phyloP scores from a whole-genome alignment of 2,797 vertebrate species.

The Sebastes minor region DNA sequence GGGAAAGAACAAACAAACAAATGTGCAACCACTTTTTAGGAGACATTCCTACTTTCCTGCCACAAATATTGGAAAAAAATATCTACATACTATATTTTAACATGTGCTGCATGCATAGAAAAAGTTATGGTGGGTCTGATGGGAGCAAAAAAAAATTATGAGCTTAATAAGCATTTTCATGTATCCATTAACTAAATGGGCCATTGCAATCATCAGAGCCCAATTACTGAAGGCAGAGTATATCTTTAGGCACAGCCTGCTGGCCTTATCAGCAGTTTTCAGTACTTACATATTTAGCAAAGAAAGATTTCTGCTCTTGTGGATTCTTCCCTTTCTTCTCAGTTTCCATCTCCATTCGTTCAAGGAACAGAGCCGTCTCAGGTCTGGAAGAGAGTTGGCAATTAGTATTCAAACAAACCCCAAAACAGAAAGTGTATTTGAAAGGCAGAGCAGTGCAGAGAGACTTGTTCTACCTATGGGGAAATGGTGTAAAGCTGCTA shows the following conservation, averaged over 20 bases:
- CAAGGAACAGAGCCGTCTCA: constrained; percentile 89
- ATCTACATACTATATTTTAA: not conserved
- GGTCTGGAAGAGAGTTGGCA: constrained; percentile 77
- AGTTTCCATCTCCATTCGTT: constrained; percentile 89
- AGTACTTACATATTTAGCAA: constrained; percentile 93
- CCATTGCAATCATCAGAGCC: constrained; percentile 10
- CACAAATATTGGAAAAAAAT: not conserved
- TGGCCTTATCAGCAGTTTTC: constrained; percentile 1
- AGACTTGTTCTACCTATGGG: constrained; percentile 7
- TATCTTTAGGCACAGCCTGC: not conserved
- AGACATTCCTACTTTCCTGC: not conserved
- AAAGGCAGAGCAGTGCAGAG: not conserved
- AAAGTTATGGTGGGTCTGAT: not conserved
- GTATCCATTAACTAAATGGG: not conserved
- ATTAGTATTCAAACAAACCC: constrained; percentile 35
- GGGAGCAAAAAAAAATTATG: not conserved
- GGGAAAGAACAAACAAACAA: not conserved
- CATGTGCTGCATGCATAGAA: not conserved
- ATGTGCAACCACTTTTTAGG: not conserved
- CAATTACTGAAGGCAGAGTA: not conserved
- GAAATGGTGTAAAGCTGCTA: not conserved
- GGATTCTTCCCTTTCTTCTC: constrained; percentile 93
- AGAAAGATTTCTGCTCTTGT: constrained; percentile 96
- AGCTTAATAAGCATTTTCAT: constrained; percentile 2
- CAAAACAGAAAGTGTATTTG: constrained; percentile 2